Base-by-base conservation (phyloP, 2,888 invertebrate genomes). In the Nebria brevicollis region DNA sequence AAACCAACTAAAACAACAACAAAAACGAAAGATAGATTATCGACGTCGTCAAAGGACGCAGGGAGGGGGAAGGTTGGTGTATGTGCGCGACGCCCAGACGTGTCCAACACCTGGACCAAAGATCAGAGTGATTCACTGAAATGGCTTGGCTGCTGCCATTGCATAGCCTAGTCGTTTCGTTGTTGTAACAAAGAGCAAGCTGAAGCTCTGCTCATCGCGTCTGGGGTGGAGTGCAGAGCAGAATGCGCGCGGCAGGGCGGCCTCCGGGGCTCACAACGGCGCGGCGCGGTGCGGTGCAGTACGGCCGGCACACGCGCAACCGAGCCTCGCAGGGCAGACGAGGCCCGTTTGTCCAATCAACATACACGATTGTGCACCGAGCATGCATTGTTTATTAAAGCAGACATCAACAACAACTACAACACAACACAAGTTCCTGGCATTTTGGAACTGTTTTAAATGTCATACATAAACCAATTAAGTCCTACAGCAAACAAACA, bases 181-280 rank as follows among this genome's bases (percentile, higher is more conserved):
- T 74, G 77, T 84, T 84, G 84, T 83, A 86, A 86, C 86, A 86
- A 86, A 85, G 86, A 86, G 83, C 85, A 83, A 84, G 83, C 85
- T 85, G 20, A 83, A 84, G 83, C 85, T 85, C 85, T 84, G 83
- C 85, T 72, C 84, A 85, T 84, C 85, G 84, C 84, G 86, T 85
- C 86, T 86, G 85, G 85, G 88, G 89, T 87, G 89, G 87, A 84
- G 85, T 85, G 85, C 86, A 84, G 85, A 83, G 87, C 85, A 86
- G 85, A 75, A 64, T 75, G 75, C 85, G 85, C 85, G 85, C 86
- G 85, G 86, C 86, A 88, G 89, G 89, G 89, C 89, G 87, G 83
- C 82, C 77, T 81, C 83, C 84, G 83, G 83, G 84, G 83, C 84
- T 83, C 82, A 20, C 43, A 82, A 82, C 82, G 82, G 80, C 82